These are phyloP conservation scores for Aramus guarauna DNA, from an alignment of 2,113 vertebrate genomes.

Conservation along the genomic window DNA sequence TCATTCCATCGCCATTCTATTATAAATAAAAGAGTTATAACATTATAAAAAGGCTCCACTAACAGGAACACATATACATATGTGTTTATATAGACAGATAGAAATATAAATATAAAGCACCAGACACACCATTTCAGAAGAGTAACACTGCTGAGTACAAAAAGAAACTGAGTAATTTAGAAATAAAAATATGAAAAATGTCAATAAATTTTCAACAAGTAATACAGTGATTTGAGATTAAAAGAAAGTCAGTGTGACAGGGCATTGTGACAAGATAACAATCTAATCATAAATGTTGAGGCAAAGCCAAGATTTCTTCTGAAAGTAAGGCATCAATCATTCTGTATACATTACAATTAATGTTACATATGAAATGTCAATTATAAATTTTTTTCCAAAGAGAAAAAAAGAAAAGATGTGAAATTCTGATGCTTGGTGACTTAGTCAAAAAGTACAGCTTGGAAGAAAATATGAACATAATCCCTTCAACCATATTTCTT, in stretches of 20 bases:
- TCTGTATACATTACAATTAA: not conserved
- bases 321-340: not conserved
- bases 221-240: not conserved
- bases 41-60: not conserved
- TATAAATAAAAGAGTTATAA: not conserved
- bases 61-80: not conserved
- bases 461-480: not conserved
- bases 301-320: not conserved
- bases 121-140: not conserved
- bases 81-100: not conserved
- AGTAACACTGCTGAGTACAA: not conserved
- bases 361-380: not conserved
- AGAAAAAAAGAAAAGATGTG: not conserved
- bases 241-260: not conserved
- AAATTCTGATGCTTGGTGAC: not conserved
- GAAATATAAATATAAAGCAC: not conserved
- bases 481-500: not conserved
- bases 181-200: not conserved
- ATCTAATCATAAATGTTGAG: not conserved
- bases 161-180: not conserved
- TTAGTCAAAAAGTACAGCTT: not conserved
- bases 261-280: not conserved
- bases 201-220: not conserved
- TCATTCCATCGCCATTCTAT: slow-evolving; percentile 81
- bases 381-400: not conserved